Conservation (phyloP, 2,888 invertebrate genomes). For the Brachyptera risi region DNA sequence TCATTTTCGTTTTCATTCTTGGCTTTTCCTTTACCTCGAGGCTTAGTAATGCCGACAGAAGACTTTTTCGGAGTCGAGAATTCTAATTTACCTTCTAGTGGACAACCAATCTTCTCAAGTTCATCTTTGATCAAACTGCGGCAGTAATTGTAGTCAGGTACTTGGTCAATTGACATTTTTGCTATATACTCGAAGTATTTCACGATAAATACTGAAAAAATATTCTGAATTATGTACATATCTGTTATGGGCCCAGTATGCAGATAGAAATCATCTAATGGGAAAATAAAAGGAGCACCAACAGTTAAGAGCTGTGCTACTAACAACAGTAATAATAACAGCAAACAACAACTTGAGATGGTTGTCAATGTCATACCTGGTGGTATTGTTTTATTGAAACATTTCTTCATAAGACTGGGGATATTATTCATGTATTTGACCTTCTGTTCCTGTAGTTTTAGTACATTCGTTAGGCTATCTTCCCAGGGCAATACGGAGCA, state of each 20-base stretch:
- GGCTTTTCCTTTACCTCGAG: background rate
- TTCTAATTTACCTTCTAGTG: background rate
- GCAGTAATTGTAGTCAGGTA: background rate
- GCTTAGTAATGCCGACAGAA: background rate
- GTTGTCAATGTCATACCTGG: no score
- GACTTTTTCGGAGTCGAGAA: background rate
- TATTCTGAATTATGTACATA: no score
- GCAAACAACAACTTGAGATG: no score
- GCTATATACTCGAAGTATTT: background rate
- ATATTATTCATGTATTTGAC: constrained; percentile 62
- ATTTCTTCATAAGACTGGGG: constrained; percentile 44
- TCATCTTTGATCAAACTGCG: background rate
- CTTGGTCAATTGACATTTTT: background rate
- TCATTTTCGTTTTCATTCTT: background rate
- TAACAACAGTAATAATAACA: no score
- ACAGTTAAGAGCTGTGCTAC: no score
- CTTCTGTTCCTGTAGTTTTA: constrained; percentile 63
- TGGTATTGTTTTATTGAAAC: constrained; percentile 42
- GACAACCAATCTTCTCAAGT: background rate
- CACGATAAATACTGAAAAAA: background rate
- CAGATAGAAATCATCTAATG: no score
- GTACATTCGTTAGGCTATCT: constrained; percentile 55
- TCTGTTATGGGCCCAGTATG: no score
- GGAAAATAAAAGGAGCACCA: no score
- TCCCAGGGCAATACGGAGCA: constrained; percentile 84